Base-by-base conservation (phyloP, 2,888 invertebrate genomes). In the Disparrhopalites patrizii region DNA sequence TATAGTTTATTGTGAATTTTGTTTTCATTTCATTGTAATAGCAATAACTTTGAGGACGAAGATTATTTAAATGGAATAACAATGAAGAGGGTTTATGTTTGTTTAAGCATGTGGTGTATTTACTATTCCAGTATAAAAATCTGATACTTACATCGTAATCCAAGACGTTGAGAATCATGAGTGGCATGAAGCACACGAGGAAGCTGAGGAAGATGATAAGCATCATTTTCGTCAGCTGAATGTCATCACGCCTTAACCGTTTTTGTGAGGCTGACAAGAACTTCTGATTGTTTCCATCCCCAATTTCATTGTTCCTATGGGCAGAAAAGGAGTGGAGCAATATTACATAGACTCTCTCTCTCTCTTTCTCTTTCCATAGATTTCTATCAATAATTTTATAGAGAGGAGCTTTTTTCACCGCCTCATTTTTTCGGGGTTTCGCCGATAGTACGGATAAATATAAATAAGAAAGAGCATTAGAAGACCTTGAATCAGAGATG, bases 81-180 rank as follows among this genome's bases (percentile, higher is more conserved):
- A n/a, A n/a, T n/a, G n/a, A n/a, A n/a, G n/a, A n/a, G n/a, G n/a
- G n/a, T n/a, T n/a, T n/a, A 36, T 7, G 18, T 18, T 55, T 62
- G 10, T 69, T 33, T 52, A 38, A 23, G 18, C 18, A 52, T 31
- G n/a, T 28, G 51, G 10, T 57, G 8, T 7, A 52, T 20, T 36
- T 40, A 54, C 8, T 43, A 18, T 43, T 10, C 8, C 7, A 5
- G 20, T 55, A 55, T 20, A 38, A 27, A 28, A n/a, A 15, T n/a
- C 8, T 47, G 81, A 43, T 7, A 47, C 47, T 81, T 52, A 87
- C 86, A 70, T 87, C 84, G 77, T 92, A 91, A 78, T 91, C 91
- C 15, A 90, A 85, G 3, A 93, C 91, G 80, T 93, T 93, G 78
- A 88, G 90, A 73, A 93, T 81, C 88, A 92, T 91, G 62, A 93